Evolutionary conservation across 2,888 invertebrate genomes (phyloP), one percentile per base, ranked within the genome.

Genomic region (Spodoptera exigua): DNA sequence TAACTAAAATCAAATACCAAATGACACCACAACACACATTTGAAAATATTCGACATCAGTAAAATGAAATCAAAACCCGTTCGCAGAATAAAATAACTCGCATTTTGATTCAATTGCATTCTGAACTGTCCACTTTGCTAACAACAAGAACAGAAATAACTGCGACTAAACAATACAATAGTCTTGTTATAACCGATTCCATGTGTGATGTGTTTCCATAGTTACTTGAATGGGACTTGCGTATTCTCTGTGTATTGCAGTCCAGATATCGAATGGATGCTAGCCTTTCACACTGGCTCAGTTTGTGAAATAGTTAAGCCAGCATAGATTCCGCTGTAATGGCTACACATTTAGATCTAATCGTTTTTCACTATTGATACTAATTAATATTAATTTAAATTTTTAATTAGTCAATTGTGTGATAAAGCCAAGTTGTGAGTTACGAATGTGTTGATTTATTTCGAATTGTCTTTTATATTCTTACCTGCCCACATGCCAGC

Each of bases 51-150:
- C 7, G 9, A 12, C 10, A 17, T 27, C 13, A 2, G n/a, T 39
- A n/a, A 27, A 18, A 2, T 3, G 7, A n/a, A n/a, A 14, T 14
- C 9, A n/a, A 27, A 10, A 34, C 13, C 32, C 17, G 18, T 18
- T 13, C 32, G 34, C 14, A 39, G 17, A 36, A 21, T 32, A 11
- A 14, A 41, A 37, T 49, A 43, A 43, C 21, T 41, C 10, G 3
- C 37, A 37, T 11, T 39, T 59, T n/a, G 9, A 55, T 60, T 52
- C 21, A 52, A 48, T 49, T 49, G 34, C 17, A 45, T 45, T 37
- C 16, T 44, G 9, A 21, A 56, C 34, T 35, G 21, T 44, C 32
- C 9, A 21, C 14, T 47, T 27, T 32, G 11, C 13, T 48, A 13
- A 60, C 43, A 35, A 46, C n/a, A 13, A 16, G 44, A 53, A 27